Percentiles rank a stretch among this genome's conserved stretches.
Conservation (phyloP, 2,888 invertebrate species). For the Elmis aenea region DNA sequence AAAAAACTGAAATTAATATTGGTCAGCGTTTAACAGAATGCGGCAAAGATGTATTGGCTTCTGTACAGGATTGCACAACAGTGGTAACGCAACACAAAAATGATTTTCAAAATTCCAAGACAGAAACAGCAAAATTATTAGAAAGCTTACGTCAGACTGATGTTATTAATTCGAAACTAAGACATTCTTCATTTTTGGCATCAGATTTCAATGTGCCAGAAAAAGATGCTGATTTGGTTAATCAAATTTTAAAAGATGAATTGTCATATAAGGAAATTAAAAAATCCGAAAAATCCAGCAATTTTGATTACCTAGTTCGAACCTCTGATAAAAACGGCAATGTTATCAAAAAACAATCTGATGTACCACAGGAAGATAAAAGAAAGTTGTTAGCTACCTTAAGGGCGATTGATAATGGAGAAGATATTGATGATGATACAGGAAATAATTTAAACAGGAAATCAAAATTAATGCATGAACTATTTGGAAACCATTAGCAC, state of each 20-base stretch:
- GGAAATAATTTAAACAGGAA: slow-evolving; percentile 18
- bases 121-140: slow-evolving; percentile 50
- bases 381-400: slow-evolving; percentile 57
- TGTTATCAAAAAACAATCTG: slow-evolving; percentile 24
- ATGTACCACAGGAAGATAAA: slow-evolving; percentile 46
- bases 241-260: slow-evolving; percentile 39
- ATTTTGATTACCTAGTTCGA: slow-evolving; percentile 6
- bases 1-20: slow-evolving; percentile 32
- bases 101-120: slow-evolving; percentile 46
- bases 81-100: slow-evolving; percentile 51
- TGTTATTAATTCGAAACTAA: slow-evolving; percentile 49
- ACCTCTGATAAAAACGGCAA: slow-evolving; percentile 26
- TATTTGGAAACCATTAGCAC: slow-evolving; percentile 29
- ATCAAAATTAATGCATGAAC: slow-evolving; percentile 31
- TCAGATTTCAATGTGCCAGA: slow-evolving; percentile 22
- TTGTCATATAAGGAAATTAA: slow-evolving; percentile 27
- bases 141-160: slow-evolving; percentile 51
- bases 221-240: slow-evolving; percentile 36
- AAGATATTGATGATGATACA: slow-evolving; percentile 31
- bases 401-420: slow-evolving; percentile 57
- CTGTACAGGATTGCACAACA: slow-evolving; percentile 31
- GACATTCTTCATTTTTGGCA: slow-evolving; percentile 14
- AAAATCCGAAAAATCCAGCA: slow-evolving; percentile 2
- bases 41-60: slow-evolving; percentile 33
- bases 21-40: too few relatives aligned